These are phyloP conservation scores for Zosterops pallidus DNA, from an alignment of 2,113 vertebrate genomes.

Conservation along the genomic window DNA sequence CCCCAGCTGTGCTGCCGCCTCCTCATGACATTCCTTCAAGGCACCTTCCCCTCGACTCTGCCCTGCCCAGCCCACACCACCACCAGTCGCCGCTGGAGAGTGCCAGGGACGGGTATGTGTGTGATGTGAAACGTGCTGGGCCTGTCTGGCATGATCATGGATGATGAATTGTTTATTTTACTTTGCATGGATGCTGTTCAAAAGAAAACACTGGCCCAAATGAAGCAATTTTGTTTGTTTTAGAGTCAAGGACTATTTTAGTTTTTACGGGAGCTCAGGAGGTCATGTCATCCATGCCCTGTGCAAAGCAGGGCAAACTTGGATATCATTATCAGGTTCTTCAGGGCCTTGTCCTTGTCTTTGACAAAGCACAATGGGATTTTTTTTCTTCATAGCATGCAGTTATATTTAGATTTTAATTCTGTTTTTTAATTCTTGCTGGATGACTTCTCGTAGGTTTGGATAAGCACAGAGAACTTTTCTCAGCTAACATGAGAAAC, in stretches of 20 bases:
- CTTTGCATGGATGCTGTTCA: neutral
- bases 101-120: conserved; percentile 86
- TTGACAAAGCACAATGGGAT: neutral
- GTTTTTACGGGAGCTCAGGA: neutral
- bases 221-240: neutral
- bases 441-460: neutral
- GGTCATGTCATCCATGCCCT: neutral
- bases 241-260: neutral
- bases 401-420: neutral
- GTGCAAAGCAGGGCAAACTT: neutral
- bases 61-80: conserved; percentile 81
- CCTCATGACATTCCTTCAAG: conserved; percentile 77
- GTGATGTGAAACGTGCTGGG: neutral
- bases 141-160: neutral
- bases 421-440: neutral
- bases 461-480: neutral
- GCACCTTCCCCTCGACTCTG: conserved; percentile 81
- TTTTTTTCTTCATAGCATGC: neutral
- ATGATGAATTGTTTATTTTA: neutral
- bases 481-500: neutral
- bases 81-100: conserved; percentile 86
- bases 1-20: conserved; percentile 79
- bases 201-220: neutral
- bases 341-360: neutral
- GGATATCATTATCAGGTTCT: neutral